phyloP scores from a whole-genome alignment of 2,113 vertebrate genomes.

The Chlamydotis undulata region DNA sequence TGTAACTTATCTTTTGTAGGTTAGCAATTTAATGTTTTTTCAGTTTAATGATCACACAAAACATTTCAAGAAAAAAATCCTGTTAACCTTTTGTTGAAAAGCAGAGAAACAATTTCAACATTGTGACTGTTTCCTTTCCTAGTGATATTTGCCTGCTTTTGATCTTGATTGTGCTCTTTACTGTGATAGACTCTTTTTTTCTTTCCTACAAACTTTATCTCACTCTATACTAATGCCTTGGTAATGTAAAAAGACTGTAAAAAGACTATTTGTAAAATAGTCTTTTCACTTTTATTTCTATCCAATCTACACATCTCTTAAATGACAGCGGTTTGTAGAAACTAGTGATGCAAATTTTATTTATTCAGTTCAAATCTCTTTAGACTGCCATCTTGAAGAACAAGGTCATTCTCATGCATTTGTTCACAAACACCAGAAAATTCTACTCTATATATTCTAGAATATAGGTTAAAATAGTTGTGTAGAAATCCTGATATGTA shows the following conservation, averaged over 20 bases:
- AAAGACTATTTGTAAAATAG: background rate
- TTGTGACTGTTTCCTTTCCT: background rate
- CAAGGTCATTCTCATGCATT: background rate
- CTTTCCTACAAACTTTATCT: background rate
- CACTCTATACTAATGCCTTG: background rate
- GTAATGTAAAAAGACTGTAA: background rate
- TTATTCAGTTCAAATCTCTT: background rate
- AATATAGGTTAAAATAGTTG: background rate
- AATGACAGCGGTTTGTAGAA: background rate
- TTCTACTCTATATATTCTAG: background rate
- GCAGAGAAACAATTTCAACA: background rate
- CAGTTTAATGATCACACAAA: background rate
- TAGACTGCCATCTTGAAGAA: background rate
- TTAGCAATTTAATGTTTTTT: background rate
- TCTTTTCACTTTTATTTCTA: background rate
- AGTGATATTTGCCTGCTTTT: background rate
- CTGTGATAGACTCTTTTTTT: background rate
- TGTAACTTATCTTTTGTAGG: background rate
- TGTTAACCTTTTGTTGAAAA: background rate
- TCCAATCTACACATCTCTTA: background rate
- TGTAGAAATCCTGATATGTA: background rate
- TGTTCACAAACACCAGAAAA: background rate
- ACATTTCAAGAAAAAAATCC: background rate
- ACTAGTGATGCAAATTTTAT: background rate
- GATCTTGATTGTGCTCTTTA: background rate